phyloP scores from a whole-genome alignment of 2,888 invertebrate species.

The Endotricha flammealis region DNA sequence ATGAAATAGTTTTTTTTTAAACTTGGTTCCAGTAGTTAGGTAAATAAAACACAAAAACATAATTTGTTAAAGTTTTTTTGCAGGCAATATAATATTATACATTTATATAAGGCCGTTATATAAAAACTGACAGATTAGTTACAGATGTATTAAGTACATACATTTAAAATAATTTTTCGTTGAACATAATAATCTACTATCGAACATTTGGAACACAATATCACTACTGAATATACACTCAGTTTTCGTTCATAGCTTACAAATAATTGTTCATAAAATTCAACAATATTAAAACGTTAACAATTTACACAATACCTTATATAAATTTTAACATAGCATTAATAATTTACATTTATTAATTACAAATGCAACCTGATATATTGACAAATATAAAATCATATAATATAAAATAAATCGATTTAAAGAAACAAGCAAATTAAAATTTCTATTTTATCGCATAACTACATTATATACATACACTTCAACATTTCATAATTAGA shows the following conservation, averaged over 20 bases:
- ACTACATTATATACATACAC: conserved; percentile 23
- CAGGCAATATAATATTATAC: conserved; percentile 66
- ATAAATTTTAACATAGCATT: conserved; percentile 31
- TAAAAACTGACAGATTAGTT: conserved; percentile 42
- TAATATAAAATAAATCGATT: conserved; percentile 4
- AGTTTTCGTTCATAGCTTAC: conserved; percentile 39
- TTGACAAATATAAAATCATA: conserved; percentile 13
- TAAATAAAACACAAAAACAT: conserved; percentile 30
- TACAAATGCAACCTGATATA: conserved; percentile 12
- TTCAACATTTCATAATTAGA: conserved; percentile 22
- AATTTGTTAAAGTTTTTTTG: conserved; percentile 62
- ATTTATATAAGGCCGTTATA: conserved; percentile 58
- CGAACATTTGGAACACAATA: conserved; percentile 23
- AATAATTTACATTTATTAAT: conserved; percentile 41
- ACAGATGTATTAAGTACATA: conserved; percentile 29
- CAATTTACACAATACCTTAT: conserved; percentile 61
- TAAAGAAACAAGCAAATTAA: conserved; percentile 16
- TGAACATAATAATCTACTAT: conserved; percentile 4
- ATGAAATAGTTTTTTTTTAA: no score
- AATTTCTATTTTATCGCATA: conserved; percentile 14
- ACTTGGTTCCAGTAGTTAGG: no score
- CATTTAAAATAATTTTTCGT: conserved; percentile 20
- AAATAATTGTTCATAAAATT: conserved; percentile 62
- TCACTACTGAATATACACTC: conserved; percentile 37
- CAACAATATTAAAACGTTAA: conserved; percentile 70